Evolutionary conservation across 1,140 invertebrate genomes (phyloP).

Genomic region (Chironomus striatipennis): DNA sequence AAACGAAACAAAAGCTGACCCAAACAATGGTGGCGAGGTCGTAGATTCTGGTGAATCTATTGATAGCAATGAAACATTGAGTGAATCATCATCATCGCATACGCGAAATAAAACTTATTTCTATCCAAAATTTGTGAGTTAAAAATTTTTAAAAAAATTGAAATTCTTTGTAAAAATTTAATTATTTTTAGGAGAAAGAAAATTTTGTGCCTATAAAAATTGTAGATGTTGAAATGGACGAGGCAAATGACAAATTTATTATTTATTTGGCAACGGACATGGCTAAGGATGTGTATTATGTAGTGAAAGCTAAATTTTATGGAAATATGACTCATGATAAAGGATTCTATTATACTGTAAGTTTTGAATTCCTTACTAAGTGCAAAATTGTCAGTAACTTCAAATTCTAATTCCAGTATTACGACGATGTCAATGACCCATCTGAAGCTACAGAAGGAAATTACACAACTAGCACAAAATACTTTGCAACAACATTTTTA

Average conservation of each 20-base stretch:
- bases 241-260: background rate
- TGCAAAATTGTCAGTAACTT: too few species aligned
- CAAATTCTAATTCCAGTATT: background rate
- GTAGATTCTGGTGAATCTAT: background rate
- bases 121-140: slow-evolving; percentile 9
- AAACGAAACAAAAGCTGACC: background rate
- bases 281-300: slow-evolving; percentile 18
- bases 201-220: slow-evolving; percentile 14
- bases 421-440: background rate
- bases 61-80: background rate
- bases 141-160: background rate
- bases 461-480: slow-evolving; percentile 11
- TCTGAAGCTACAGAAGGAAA: background rate
- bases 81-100: background rate
- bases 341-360: slow-evolving; percentile 10
- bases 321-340: slow-evolving; percentile 20
- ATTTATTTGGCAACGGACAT: slow-evolving; percentile 17
- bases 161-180: too few species aligned
- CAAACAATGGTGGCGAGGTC: background rate
- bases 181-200: background rate
- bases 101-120: slow-evolving; percentile 8
- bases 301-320: slow-evolving; percentile 14
- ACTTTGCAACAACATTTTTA: slow-evolving; percentile 10
- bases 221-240: slow-evolving; percentile 19
- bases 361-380: too few species aligned